These are phyloP conservation scores for Lasius platythorax DNA, from an alignment of 2,888 invertebrate genomes.

Conservation along the genomic window DNA sequence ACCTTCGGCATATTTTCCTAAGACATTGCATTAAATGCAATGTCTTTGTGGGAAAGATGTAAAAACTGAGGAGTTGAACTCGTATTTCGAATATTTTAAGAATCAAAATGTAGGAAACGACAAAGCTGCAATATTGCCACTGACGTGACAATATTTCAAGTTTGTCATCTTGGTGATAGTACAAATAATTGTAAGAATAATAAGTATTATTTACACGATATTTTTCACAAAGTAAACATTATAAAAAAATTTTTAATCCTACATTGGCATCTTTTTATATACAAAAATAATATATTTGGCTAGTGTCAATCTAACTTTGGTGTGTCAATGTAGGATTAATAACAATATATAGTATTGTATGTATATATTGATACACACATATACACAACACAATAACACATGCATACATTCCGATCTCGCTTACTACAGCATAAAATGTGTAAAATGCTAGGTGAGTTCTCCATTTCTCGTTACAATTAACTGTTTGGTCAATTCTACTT, in stretches of 20 bases:
- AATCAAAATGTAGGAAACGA: conserved; percentile 56
- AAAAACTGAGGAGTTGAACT: conserved; percentile 54
- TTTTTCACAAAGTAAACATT: conserved; percentile 39
- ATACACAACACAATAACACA: not conserved
- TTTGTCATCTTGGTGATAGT: conserved; percentile 63
- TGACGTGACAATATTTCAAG: conserved; percentile 52
- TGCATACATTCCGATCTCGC: conserved; percentile 36
- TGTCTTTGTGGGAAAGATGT: conserved; percentile 16
- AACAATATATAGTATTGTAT: conserved; percentile 30
- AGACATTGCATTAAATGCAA: conserved; percentile 78
- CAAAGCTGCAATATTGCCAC: conserved; percentile 43
- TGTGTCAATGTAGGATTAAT: conserved; percentile 47
- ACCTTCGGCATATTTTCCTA: conserved; percentile 84
- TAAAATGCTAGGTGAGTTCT: not conserved
- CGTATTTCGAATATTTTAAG: conserved; percentile 30
- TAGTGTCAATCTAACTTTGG: not conserved
- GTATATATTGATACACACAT: conserved; percentile 24
- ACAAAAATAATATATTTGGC: conserved; percentile 20
- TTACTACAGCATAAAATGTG: not conserved
- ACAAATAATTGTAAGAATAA: conserved; percentile 66
- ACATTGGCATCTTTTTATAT: conserved; percentile 16
- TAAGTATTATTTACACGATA: conserved; percentile 65
- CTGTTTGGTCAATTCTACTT: conserved; percentile 8
- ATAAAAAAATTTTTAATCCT: conserved; percentile 24
- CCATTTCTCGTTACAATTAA: not conserved